Evolutionary conservation across 2,113 vertebrate species (phyloP).

Genomic region (Heterotilapia buettikoferi): DNA sequence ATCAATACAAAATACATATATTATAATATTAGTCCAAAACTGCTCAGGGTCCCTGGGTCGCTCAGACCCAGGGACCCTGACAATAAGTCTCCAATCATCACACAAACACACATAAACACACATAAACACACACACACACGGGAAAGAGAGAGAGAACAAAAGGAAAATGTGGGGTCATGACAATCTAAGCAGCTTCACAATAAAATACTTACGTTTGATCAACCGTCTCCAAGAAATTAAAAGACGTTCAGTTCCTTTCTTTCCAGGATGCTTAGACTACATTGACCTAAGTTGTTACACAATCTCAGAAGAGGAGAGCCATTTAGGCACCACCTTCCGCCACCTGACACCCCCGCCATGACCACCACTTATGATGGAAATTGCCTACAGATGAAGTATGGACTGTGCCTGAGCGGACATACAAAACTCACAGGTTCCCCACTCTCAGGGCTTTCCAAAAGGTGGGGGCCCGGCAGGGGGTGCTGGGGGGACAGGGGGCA

Average conservation of each 20-base stretch:
- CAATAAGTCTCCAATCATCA: background rate
- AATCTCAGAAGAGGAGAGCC: background rate
- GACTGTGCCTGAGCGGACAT: background rate
- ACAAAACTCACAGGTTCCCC: background rate
- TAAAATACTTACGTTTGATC: background rate
- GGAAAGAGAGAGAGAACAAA: background rate
- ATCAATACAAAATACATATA: no score
- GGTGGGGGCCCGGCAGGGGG: accelerated
- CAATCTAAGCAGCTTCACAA: background rate
- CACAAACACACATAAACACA: background rate
- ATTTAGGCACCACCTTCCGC: background rate
- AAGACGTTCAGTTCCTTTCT: background rate
- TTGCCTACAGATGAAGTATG: background rate
- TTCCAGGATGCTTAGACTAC: background rate
- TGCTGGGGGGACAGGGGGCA: background rate
- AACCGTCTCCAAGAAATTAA: background rate
- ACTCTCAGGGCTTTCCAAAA: background rate
- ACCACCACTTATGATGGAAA: background rate
- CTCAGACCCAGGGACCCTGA: no score
- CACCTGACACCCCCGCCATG: background rate
- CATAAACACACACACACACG: background rate
- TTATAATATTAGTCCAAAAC: no score
- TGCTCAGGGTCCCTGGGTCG: no score
- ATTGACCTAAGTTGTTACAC: background rate
- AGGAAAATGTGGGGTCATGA: background rate